Conservation (phyloP, 1,140 invertebrate species). For the Lordiphosa collinella region DNA sequence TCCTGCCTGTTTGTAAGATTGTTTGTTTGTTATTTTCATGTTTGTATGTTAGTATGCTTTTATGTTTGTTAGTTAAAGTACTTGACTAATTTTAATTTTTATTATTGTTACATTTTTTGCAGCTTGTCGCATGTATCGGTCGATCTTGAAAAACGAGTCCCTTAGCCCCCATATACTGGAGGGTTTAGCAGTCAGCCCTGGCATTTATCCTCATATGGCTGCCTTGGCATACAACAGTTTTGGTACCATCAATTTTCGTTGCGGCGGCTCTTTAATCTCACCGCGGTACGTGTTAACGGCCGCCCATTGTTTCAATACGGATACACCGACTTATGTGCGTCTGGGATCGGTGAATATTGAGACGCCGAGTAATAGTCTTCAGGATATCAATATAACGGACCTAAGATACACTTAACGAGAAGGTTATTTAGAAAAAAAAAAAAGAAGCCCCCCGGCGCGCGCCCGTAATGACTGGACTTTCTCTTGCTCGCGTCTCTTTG, state of each 20-base stretch:
- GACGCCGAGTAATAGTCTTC: background rate
- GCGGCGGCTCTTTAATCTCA: constrained; percentile 80
- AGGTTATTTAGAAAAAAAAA: no score
- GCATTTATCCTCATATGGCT: constrained; percentile 73
- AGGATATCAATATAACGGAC: constrained; percentile 43
- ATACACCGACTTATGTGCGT: constrained; percentile 44
- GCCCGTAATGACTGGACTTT: no score
- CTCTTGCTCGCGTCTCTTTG: no score
- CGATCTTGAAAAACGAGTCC: no score
- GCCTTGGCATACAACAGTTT: constrained; percentile 49
- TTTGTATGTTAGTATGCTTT: no score
- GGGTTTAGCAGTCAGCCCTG: constrained; percentile 47
- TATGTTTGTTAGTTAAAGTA: no score
- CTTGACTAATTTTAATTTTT: no score
- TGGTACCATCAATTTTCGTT: constrained; percentile 66
- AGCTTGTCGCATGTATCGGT: constrained; percentile 23
- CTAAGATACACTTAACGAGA: no score
- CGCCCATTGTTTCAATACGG: constrained; percentile 85
- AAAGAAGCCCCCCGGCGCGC: no score
- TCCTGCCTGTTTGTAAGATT: no score
- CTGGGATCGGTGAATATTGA: constrained; percentile 58
- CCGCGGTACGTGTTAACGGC: constrained; percentile 83
- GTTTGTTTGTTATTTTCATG: no score
- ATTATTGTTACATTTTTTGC: no score
- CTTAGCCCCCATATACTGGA: constrained; percentile 58